Conservation (phyloP, 2,797 vertebrate species). For the Channa striata region DNA sequence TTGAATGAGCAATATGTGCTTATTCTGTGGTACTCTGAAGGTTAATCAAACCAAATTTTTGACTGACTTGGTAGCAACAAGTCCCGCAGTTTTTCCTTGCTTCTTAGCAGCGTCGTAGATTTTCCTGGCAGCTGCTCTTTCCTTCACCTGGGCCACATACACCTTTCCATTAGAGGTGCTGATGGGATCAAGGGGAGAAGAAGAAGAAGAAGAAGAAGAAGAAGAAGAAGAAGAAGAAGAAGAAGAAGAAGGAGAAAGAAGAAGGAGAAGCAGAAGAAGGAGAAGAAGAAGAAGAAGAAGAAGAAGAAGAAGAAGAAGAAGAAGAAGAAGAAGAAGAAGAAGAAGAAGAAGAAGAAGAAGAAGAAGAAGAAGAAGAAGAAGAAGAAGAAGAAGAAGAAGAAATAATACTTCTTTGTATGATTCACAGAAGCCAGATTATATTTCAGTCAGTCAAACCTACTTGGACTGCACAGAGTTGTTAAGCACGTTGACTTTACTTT, state of each 20-base stretch:
- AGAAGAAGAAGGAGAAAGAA: slow-evolving; percentile 57
- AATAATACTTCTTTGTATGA: slow-evolving; percentile 63
- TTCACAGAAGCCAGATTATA: slow-evolving; percentile 63
- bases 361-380: slow-evolving; percentile 56
- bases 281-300: slow-evolving; percentile 60
- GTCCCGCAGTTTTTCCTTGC: slow-evolving; percentile 88
- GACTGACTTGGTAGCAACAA: slow-evolving; percentile 88
- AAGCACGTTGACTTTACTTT: slow-evolving; percentile 41
- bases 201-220: slow-evolving; percentile 57
- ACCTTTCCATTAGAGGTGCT: slow-evolving; percentile 85
- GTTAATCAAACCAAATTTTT: not conserved
- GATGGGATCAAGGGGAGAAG: slow-evolving; percentile 53
- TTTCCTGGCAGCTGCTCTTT: slow-evolving; percentile 89
- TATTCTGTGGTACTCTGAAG: not conserved
- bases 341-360: slow-evolving; percentile 61
- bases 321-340: slow-evolving; percentile 57
- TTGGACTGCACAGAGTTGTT: slow-evolving; percentile 13
- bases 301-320: slow-evolving; percentile 60
- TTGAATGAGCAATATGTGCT: not conserved
- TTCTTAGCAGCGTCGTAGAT: slow-evolving; percentile 88
- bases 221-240: slow-evolving; percentile 59
- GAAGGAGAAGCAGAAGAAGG: slow-evolving; percentile 59
- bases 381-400: slow-evolving; percentile 57
- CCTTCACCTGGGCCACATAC: slow-evolving; percentile 88
- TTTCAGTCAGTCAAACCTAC: slow-evolving; percentile 48